Evolutionary conservation across 2,113 vertebrate species (phyloP).

Genomic region (Phodopus roborovskii): DNA sequence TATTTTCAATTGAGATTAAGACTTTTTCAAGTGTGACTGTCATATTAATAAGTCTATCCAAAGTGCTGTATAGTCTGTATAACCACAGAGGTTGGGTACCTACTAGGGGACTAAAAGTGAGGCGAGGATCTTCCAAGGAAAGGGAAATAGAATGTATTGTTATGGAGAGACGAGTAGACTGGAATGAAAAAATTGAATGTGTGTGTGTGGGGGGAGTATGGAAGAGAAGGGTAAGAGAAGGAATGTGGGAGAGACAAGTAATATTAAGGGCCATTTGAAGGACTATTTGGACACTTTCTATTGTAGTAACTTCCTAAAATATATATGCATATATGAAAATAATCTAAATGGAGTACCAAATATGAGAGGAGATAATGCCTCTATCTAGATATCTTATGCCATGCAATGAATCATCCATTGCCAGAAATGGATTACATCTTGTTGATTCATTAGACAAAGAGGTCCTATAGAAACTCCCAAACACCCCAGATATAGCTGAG

Average conservation of each 20-base stretch:
- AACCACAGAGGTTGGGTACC: too few species aligned
- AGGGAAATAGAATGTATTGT: background rate
- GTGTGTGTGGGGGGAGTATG: rapidly evolving
- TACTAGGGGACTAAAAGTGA: background rate
- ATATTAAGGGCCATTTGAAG: background rate
- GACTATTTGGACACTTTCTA: background rate
- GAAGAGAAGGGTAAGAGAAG: background rate
- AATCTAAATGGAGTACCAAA: background rate
- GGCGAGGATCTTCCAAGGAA: background rate
- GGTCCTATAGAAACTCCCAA: background rate
- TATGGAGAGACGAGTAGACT: background rate
- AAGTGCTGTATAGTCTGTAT: background rate
- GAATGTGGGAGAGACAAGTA: background rate
- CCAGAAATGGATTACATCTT: background rate
- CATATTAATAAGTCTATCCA: background rate
- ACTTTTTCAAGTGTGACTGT: background rate
- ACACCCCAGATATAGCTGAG: background rate
- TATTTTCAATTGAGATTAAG: constrained; percentile 41
- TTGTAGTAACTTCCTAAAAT: background rate
- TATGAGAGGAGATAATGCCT: background rate
- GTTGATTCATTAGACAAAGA: background rate
- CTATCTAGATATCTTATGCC: background rate
- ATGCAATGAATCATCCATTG: background rate
- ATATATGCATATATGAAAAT: background rate
- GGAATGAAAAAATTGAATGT: background rate